phyloP scores from a whole-genome alignment of 2,113 vertebrate genomes.

The Anhinga anhinga region DNA sequence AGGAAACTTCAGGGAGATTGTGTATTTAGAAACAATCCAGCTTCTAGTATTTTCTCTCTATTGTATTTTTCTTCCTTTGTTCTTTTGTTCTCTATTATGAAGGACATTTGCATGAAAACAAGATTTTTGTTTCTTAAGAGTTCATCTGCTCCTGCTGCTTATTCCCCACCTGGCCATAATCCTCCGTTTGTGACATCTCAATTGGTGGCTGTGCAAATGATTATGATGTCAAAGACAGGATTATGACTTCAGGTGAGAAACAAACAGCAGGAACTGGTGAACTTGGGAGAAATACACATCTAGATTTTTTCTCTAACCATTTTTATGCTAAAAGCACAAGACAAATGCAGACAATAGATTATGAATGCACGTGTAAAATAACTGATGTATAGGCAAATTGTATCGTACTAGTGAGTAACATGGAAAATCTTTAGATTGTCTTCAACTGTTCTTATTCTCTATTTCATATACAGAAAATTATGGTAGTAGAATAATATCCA shows the following conservation, averaged over 20 bases:
- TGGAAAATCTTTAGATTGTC: background rate
- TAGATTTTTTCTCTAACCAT: slow-evolving; percentile 20
- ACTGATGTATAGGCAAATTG: slow-evolving; percentile 1
- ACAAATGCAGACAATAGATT: background rate
- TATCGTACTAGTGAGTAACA: background rate
- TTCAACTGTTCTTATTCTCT: background rate
- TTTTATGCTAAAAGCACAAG: background rate
- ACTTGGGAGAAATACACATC: slow-evolving; percentile 22
- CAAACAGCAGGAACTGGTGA: slow-evolving; percentile 56
- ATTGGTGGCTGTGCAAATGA: slow-evolving; percentile 60
- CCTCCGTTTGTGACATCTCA: slow-evolving; percentile 60
- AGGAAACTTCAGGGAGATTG: slow-evolving; percentile 16
- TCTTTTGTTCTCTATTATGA: slow-evolving; percentile 50
- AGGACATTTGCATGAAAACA: slow-evolving; percentile 68
- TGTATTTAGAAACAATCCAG: slow-evolving; percentile 18
- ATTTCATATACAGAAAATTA: background rate
- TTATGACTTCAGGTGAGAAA: slow-evolving; percentile 69
- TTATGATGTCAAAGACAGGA: slow-evolving; percentile 65
- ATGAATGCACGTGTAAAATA: background rate
- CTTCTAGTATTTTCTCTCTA: slow-evolving; percentile 2
- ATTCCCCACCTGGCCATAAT: slow-evolving; percentile 61
- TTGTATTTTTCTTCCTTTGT: slow-evolving; percentile 36
- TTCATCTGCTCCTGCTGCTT: slow-evolving; percentile 59
- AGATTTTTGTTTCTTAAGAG: slow-evolving; percentile 56
- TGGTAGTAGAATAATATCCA: background rate